phyloP scores from a whole-genome alignment of 2,888 invertebrate genomes.

The Ormyrus nitidulus region DNA sequence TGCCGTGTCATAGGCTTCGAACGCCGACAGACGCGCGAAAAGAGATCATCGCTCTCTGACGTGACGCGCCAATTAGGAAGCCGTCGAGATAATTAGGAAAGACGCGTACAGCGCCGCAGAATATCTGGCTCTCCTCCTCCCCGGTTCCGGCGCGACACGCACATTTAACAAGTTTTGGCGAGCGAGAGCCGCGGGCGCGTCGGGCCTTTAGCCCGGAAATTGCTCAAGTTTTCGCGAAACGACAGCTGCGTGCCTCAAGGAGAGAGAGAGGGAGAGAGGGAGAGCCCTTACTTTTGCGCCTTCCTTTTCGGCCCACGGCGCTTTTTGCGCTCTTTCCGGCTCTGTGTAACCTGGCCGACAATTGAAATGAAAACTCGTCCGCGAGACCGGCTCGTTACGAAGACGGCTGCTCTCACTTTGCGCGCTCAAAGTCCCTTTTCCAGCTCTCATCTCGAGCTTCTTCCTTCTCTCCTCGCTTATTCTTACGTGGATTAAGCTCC shows the following conservation, averaged over 20 bases:
- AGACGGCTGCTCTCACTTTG: constrained; percentile 35
- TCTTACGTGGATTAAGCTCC: neutral
- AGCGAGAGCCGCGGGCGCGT: constrained; percentile 62
- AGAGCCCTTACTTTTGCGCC: constrained; percentile 16
- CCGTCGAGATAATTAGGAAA: constrained; percentile 72
- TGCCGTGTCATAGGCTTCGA: constrained; percentile 58
- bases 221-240: constrained; percentile 67
- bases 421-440: constrained; percentile 25
- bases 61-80: constrained; percentile 68
- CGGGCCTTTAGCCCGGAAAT: constrained; percentile 65
- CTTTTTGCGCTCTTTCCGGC: neutral
- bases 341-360: constrained; percentile 50
- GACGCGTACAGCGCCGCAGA: constrained; percentile 62
- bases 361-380: constrained; percentile 64
- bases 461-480: neutral
- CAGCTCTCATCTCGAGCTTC: neutral
- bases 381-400: constrained; percentile 51
- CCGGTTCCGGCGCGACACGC: constrained; percentile 62
- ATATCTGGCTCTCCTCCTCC: constrained; percentile 52
- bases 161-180: constrained; percentile 71
- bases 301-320: constrained; percentile 33
- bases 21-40: constrained; percentile 63
- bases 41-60: constrained; percentile 37
- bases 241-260: constrained; percentile 26
- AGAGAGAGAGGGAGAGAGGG: constrained; percentile 9